Percentiles rank a stretch among this genome's conserved stretches.
Evolutionary conservation across 2,113 vertebrate species (phyloP).

Genomic region (Phodopus roborovskii): DNA sequence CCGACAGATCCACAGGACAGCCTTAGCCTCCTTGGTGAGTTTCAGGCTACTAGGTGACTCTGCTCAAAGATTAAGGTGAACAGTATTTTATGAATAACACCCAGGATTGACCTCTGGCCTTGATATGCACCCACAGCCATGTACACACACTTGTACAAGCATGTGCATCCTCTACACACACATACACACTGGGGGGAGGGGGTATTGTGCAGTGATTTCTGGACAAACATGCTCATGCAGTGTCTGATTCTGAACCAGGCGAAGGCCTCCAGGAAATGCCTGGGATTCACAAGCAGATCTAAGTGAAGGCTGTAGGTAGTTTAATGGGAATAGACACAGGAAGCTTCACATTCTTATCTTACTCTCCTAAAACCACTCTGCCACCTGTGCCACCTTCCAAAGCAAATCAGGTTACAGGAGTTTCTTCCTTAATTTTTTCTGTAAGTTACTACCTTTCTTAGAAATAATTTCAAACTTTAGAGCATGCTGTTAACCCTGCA

Average conservation of each 20-base stretch:
- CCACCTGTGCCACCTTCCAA: background rate
- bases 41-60: background rate
- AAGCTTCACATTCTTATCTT: background rate
- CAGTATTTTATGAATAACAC: no score
- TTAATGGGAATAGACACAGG: background rate
- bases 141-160: background rate
- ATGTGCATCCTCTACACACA: background rate
- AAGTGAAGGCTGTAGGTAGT: background rate
- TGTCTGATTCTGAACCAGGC: background rate
- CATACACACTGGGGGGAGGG: no score
- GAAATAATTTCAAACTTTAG: background rate
- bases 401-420: background rate
- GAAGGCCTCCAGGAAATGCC: background rate
- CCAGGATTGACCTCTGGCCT: background rate
- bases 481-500: background rate
- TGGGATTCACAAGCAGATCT: background rate
- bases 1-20: background rate
- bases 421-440: background rate
- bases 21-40: background rate
- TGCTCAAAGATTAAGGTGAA: background rate
- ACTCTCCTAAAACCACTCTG: background rate
- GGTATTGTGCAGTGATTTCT: background rate
- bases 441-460: background rate
- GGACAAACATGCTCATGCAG: background rate
- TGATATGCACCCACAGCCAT: no score